Percentiles rank a stretch among this genome's conserved stretches.
Evolutionary conservation across 23 tunicate species (phyloP).

Genomic region (Oikopleura albicans): DNA sequence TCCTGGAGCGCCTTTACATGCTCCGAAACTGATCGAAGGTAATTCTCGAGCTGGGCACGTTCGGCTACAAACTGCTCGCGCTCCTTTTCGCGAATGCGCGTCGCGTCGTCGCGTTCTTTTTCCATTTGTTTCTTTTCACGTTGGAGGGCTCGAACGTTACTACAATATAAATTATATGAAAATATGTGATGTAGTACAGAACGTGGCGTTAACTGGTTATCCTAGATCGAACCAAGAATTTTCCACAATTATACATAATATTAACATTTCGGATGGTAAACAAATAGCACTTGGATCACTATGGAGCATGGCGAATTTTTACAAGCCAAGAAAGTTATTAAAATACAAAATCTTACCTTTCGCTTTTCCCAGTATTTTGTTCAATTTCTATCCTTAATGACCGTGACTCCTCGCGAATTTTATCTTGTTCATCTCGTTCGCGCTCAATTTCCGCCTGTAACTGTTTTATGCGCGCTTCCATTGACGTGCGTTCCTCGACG

Average conservation of each 20-base stretch:
- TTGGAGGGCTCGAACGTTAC: neutral
- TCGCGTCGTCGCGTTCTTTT: neutral
- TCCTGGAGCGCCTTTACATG: constrained; percentile 10
- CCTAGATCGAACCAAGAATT: too few relatives aligned
- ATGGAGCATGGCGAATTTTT: too few relatives aligned
- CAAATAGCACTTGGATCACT: too few relatives aligned
- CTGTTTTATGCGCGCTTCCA: constrained; percentile 10
- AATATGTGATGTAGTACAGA: too few relatives aligned
- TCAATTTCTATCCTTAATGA: neutral
- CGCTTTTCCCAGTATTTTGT: neutral
- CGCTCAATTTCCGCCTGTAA: constrained; percentile 1
- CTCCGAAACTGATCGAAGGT: constrained; percentile 11
- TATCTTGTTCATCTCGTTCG: constrained; percentile 4
- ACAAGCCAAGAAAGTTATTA: too few relatives aligned
- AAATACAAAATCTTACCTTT: neutral
- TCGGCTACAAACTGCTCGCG: neutral
- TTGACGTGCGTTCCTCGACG: neutral
- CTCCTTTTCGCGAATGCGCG: neutral
- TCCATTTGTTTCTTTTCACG: neutral
- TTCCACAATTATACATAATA: too few relatives aligned
- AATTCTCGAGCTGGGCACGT: neutral
- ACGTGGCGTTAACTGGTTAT: too few relatives aligned
- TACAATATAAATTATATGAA: neutral
- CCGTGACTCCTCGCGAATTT: neutral
- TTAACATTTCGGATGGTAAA: too few relatives aligned